Conservation (phyloP, 2,888 invertebrate genomes). For the Yponomeuta plumbellus region DNA sequence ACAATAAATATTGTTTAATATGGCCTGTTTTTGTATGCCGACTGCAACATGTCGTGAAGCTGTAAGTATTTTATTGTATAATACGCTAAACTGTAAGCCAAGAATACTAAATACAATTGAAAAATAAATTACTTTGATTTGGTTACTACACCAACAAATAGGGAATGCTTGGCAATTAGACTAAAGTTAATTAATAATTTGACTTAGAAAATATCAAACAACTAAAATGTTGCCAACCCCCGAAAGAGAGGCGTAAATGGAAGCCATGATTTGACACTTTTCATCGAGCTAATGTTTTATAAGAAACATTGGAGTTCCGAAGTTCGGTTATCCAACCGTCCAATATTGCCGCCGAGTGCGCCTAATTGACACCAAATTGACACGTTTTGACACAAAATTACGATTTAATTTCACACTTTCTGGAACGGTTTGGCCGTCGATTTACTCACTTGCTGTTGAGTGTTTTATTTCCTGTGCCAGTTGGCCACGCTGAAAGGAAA, state of each 20-base stretch:
- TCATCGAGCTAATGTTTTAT: conserved; percentile 58
- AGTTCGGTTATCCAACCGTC: conserved; percentile 46
- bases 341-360: conserved; percentile 35
- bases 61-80: no score
- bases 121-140: no score
- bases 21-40: no score
- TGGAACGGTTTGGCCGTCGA: conserved; percentile 46
- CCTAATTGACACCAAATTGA: conserved; percentile 68
- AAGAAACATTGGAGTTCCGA: conserved; percentile 43
- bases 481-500: conserved; percentile 37
- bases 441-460: conserved; percentile 22
- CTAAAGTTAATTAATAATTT: background rate
- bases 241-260: conserved; percentile 56
- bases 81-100: no score
- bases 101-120: no score
- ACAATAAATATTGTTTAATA: no score
- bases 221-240: conserved; percentile 44
- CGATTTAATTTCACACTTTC: conserved; percentile 64
- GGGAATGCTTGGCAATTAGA: background rate
- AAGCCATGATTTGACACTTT: conserved; percentile 70
- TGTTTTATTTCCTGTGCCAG: conserved; percentile 17
- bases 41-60: no score
- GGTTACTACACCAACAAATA: no score
- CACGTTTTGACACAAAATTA: conserved; percentile 60
- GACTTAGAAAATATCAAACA: background rate